Evolutionary conservation across 2,113 vertebrate genomes (phyloP), one percentile per base, ranked within the genome.

Genomic region (Peromyscus polionotus): DNA sequence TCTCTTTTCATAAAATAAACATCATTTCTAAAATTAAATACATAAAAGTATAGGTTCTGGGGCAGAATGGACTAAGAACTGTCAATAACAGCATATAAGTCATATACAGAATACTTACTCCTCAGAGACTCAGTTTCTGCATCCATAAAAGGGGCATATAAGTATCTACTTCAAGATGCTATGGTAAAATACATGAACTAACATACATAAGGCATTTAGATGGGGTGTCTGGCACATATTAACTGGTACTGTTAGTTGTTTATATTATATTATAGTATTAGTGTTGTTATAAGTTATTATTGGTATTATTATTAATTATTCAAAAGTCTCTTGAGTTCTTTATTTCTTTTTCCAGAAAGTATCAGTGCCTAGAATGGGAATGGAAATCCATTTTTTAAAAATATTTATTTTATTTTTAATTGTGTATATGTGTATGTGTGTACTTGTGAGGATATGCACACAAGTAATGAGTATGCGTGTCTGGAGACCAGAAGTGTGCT

Each of bases 11-110:
- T 95, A 33, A 95, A 92, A 79, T 91, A 90, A 97, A 13, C 33
- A 67, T 73, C 28, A 95, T 75, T 95, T 86, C 48, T 83, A 95
- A 93, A 93, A 84, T 33, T 45, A 93, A 96, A 91, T 63, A 33
- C 2, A 72, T 68, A 75, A 86, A 95, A 89, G 54, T 63, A 70
- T 61, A 19, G 42, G 89, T 92, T 72, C 33, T 85, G 28, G 11
- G 94, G 57, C 51, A 93, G 84, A 51, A 59, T 5, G 2, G 12
- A 51, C 42, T 68, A 67, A 89, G 42, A 45, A 90, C 6, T 91
- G 26, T 33, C 48, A 8, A 88, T 9, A 28, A 7, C 1, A 95
- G 6, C 63, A 80, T 61, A 39, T 19, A 48, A 39, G 76, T 85
- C 61, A 72, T 61, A 31, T 10, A 14, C 63, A 95, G 92, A 95